Evolutionary conservation across 2,113 vertebrate species (phyloP), one percentile per base, ranked within the genome.

Genomic region (Plecotus auritus): DNA sequence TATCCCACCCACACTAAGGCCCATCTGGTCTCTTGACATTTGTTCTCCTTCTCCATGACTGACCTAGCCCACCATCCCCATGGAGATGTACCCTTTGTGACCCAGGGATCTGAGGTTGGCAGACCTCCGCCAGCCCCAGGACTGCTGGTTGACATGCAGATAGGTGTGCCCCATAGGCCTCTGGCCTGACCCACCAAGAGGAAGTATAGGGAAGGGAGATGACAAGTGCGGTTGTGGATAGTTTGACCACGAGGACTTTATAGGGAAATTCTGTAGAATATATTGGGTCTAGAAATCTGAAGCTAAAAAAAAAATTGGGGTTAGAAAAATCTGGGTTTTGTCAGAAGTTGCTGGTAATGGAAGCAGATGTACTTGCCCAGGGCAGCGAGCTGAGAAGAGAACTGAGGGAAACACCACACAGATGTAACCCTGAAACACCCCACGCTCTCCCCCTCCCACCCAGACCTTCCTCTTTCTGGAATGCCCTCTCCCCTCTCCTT

Each of bases 401-500:
- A 18, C 47, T 1, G 30, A 87, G 84, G 47, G 42, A 20, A 49
- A 30, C 42, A 12, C 69, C 64, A 83, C 28, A 54, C 10, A 30
- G 51, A 47, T n/a, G 7, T 7, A 42, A 2, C 22, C 26, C 40
- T 10, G 37, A 42, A 37, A 69, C 47, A 51, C 23, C 40, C 59
- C 7, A 2, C 1, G 8, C 4, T 12, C 69, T 32, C n/a, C 0
- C 9, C 7, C 20, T n/a, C 23, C 23, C 26, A 26, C 18, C 8
- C 5, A 6, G 28, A 23, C 17, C 66, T 61, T 51, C 61, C 18
- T 49, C 67, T 11, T 49, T 61, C 22, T 49, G 42, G 59, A 73
- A 45, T 0, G 13, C 28, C 13, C 22, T 35, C 17, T 47, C 32
- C 76, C 17, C 59, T 42, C 16, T 81, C 77, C 42, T 47, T 26